Conservation (phyloP, 2,113 vertebrate species). For the Kobus ellipsiprymnus region DNA sequence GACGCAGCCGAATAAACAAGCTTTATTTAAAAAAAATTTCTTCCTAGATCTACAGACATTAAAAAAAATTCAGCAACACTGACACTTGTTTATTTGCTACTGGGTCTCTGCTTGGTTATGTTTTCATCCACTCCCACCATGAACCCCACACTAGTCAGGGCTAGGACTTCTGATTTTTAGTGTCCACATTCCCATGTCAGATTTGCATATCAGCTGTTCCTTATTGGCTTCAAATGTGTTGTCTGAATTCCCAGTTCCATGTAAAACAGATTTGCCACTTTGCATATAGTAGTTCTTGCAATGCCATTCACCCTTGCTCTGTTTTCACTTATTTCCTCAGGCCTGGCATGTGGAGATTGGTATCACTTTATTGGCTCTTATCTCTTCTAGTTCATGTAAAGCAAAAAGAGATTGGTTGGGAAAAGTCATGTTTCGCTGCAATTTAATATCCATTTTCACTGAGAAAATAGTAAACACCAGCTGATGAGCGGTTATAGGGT, state of each 20-base stretch:
- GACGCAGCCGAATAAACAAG: neutral
- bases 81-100: neutral
- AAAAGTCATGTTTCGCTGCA: neutral
- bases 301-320: neutral
- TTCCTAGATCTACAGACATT: neutral
- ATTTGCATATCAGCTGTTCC: neutral
- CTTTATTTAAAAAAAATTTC: neutral
- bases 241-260: neutral
- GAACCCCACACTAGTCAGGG: neutral
- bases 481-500: neutral
- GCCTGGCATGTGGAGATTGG: neutral
- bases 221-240: neutral
- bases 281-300: neutral
- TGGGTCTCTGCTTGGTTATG: neutral
- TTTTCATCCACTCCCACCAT: neutral
- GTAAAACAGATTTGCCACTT: neutral
- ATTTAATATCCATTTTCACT: constrained; percentile 18
- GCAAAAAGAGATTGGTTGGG: constrained; percentile 14
- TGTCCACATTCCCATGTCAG: neutral
- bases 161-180: neutral
- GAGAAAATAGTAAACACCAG: neutral
- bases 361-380: neutral
- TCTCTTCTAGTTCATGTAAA: neutral
- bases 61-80: neutral
- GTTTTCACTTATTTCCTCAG: constrained; percentile 17